A percentile compares a stretch with the other conserved stretches of the same genome.
Conservation (phyloP, 2,888 invertebrate species). For the Drosophila lutescens region DNA sequence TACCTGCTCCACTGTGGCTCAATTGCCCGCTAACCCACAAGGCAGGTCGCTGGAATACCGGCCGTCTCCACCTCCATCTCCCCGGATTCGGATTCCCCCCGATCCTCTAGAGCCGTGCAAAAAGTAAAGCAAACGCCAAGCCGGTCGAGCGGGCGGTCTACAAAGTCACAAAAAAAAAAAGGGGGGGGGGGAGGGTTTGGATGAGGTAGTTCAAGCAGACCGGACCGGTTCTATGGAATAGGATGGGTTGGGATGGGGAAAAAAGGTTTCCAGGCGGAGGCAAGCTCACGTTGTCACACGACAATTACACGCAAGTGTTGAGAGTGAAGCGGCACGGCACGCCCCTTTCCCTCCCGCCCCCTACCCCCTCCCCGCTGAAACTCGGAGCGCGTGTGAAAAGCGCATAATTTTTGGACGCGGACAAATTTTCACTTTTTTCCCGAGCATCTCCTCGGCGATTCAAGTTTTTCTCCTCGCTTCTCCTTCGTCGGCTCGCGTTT, state of each 20-base stretch:
- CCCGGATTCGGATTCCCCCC: background rate
- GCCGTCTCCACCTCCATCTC: background rate
- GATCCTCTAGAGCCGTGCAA: slow-evolving; percentile 17
- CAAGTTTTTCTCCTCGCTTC: slow-evolving; percentile 11
- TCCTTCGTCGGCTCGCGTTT: slow-evolving; percentile 18
- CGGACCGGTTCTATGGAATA: slow-evolving; percentile 65
- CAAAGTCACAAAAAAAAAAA: slow-evolving; percentile 13
- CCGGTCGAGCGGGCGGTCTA: slow-evolving; percentile 14
- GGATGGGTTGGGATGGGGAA: slow-evolving; percentile 21
- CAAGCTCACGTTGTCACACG: slow-evolving; percentile 45
- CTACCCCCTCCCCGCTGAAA: background rate
- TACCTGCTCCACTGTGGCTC: background rate
- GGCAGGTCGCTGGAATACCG: slow-evolving; percentile 29
- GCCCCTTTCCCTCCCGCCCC: slow-evolving; percentile 1
- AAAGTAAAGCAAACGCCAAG: slow-evolving; percentile 26
- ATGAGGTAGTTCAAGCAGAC: slow-evolving; percentile 1
- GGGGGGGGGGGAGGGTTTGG: background rate
- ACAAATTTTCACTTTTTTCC: slow-evolving; percentile 81
- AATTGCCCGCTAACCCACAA: slow-evolving; percentile 30
- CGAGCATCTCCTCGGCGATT: slow-evolving; percentile 32
- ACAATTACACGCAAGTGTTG: slow-evolving; percentile 67
- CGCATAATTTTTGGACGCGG: slow-evolving; percentile 81
- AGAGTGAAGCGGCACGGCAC: slow-evolving; percentile 27
- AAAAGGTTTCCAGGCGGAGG: slow-evolving; percentile 54
- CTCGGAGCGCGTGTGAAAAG: slow-evolving; percentile 77